A percentile compares a stretch with the other conserved stretches of the same genome.
Evolutionary conservation across 2,797 vertebrate genomes (phyloP).

Genomic region (Philypnodon macrostomus): DNA sequence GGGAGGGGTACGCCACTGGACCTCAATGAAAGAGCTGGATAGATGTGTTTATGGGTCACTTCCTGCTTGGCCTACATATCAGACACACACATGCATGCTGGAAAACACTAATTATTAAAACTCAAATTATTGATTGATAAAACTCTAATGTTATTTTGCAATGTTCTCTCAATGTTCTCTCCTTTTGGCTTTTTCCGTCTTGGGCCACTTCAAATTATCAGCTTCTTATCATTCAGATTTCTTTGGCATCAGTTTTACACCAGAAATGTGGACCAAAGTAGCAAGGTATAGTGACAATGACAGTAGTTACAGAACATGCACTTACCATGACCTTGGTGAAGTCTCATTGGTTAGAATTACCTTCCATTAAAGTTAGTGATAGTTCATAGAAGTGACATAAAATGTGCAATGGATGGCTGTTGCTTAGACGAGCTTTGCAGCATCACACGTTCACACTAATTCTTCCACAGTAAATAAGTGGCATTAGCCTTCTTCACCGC

Average conservation of each 20-base stretch:
- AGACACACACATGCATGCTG: slow-evolving; percentile 42
- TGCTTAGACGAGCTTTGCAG: slow-evolving; percentile 34
- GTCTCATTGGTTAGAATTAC: slow-evolving; percentile 41
- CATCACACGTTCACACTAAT: slow-evolving; percentile 51
- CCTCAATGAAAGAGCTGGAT: slow-evolving; percentile 89
- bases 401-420: slow-evolving; percentile 17
- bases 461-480: slow-evolving; percentile 61
- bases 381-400: slow-evolving; percentile 29
- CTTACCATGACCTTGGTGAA: slow-evolving; percentile 71
- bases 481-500: slow-evolving; percentile 70
- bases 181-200: too few relatives aligned
- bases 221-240: too few relatives aligned
- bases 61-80: slow-evolving; percentile 90
- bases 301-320: too few relatives aligned
- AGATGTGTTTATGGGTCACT: slow-evolving; percentile 96
- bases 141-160: too few relatives aligned
- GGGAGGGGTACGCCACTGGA: slow-evolving; percentile 77
- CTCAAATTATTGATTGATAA: slow-evolving; percentile 2
- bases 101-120: slow-evolving; percentile 21
- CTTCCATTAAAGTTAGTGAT: slow-evolving; percentile 5
- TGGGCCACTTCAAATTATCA: too few relatives aligned
- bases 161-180: background rate
- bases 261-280: too few relatives aligned
- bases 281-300: too few relatives aligned
- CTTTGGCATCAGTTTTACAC: too few relatives aligned